Evolutionary conservation across 2,797 vertebrate species (phyloP).

Genomic region (Erithacus rubecula): DNA sequence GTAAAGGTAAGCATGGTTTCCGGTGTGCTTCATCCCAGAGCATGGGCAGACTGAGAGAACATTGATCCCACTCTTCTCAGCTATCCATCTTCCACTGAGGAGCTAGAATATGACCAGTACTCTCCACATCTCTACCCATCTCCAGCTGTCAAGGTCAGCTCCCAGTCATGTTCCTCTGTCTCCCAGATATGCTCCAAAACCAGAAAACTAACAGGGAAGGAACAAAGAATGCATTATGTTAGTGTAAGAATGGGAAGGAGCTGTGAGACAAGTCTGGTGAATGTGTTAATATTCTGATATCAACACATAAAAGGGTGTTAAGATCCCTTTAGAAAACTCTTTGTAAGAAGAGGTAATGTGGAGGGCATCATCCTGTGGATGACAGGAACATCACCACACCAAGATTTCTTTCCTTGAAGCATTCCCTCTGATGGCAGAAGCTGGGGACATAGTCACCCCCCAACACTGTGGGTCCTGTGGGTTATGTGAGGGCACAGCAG

Average conservation of each 20-base stretch:
- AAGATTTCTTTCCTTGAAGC: neutral
- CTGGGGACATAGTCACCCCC: neutral
- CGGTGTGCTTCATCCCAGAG: neutral
- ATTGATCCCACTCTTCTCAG: neutral
- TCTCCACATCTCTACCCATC: neutral
- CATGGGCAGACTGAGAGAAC: neutral
- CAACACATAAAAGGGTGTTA: neutral
- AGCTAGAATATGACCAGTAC: neutral
- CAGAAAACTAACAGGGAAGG: neutral
- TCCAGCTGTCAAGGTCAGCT: neutral
- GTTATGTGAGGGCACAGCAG: neutral
- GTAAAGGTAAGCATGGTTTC: neutral
- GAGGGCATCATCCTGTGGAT: neutral
- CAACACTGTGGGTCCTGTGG: neutral
- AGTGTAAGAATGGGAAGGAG: neutral
- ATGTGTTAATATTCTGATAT: neutral
- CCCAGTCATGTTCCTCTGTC: neutral
- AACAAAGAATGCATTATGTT: neutral
- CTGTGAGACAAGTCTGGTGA: neutral
- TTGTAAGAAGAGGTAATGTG: neutral
- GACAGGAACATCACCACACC: neutral
- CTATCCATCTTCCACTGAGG: neutral
- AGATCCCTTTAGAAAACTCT: neutral
- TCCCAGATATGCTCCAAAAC: neutral
- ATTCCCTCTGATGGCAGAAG: neutral